Evolutionary conservation across 35 echinoderm and acorn worm species (phyloP).

Genomic region (Chiridota heheva): DNA sequence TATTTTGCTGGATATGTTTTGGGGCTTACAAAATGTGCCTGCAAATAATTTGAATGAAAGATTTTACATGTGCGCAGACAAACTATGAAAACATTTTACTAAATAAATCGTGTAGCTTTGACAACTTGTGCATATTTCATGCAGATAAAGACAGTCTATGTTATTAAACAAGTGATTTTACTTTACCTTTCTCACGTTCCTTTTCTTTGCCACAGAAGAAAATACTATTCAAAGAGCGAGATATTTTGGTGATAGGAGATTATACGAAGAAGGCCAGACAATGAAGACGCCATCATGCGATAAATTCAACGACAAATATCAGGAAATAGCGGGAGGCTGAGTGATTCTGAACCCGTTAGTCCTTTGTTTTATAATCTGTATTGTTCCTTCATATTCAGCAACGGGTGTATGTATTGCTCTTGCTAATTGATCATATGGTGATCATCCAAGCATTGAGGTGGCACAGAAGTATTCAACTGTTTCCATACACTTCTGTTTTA

Average conservation of each 20-base stretch:
- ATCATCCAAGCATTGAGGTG: no score
- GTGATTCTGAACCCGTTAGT: no score
- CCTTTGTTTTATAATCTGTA: no score
- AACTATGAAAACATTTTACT: background rate
- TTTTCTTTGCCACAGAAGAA: conserved; percentile 72
- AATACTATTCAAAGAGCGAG: conserved; percentile 75
- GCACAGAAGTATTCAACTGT: no score
- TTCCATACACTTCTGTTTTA: no score
- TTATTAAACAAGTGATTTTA: background rate
- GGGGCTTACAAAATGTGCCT: no score
- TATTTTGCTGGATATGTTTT: no score
- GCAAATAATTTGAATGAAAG: no score
- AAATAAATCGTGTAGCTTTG: background rate
- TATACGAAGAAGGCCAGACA: conserved; percentile 70
- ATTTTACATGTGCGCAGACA: background rate
- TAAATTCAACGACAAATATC: conserved; percentile 57
- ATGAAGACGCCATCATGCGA: conserved; percentile 82
- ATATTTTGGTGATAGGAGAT: conserved; percentile 91
- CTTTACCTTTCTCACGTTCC: background rate
- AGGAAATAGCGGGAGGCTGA: conserved; percentile 46
- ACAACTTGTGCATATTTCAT: background rate
- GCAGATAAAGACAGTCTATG: background rate
- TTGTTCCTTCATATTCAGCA: no score
- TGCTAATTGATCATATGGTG: no score
- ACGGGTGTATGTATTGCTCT: no score